Base-by-base conservation (phyloP, 2,797 vertebrate species). In the Tarsius wallacei region DNA sequence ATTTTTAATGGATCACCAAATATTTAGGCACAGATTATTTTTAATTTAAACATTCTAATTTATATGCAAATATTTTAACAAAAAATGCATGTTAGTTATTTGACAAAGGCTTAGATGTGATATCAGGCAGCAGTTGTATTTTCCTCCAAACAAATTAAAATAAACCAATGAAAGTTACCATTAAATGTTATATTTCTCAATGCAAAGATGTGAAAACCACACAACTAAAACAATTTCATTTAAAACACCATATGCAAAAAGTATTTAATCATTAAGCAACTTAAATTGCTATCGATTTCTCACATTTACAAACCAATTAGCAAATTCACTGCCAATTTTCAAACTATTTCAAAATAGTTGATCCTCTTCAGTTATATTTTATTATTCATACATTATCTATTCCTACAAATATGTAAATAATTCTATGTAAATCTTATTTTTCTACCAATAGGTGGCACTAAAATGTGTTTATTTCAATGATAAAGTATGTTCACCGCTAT, bases 361-460 rank as follows among this genome's bases (percentile, higher is more conserved):
- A 15, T 53, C 78, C 7, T 22, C 85, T 92, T 90, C 21, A 71
- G 53, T 12, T 87, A 49, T 8, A 31, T 76, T 77, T 92, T 19
- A 64, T 1, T 90, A 64, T 53, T 73, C 11, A 57, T 24, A 51
- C 1, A 59, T 87, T 70, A 87, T 64, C 53, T 2, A 76, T 71
- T 95, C 31, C 8, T 66, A 94, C 21, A 88, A 84, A 89, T 94
- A 59, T 21, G 1, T 57, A 51, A 83, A 84, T 71, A 49, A 66
- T 81, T 89, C 24, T 84, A 85, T 81, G 64, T 76, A 91, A 95
- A 81, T 89, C 5, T 94, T 49, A 78, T 71, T 31, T 84, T 81
- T 86, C 36, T 95, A 81, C 90, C 83, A 93, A 97, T 93, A 97
- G 91, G 55, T 96, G 92, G 95, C 95, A 97, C 87, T 97, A 87